These are phyloP conservation scores for Petrolisthes cinctipes DNA, from an alignment of 2,888 invertebrate genomes.

Conservation along the genomic window DNA sequence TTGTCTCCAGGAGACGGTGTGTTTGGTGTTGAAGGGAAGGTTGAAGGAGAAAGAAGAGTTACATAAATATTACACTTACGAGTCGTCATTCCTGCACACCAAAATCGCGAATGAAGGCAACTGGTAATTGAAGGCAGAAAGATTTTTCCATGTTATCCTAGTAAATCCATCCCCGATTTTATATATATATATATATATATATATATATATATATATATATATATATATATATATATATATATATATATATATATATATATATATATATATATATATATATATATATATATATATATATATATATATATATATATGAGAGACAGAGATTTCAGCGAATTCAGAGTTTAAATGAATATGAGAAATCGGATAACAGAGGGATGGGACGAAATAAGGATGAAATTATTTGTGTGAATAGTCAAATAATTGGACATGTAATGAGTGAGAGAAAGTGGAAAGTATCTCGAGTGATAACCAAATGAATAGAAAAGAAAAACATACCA, in stretches of 20 bases:
- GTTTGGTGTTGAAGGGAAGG: too few relatives aligned
- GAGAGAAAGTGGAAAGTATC: too few relatives aligned
- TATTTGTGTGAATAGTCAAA: too few relatives aligned
- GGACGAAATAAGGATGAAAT: too few relatives aligned
- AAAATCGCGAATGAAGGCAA: background rate
- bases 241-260: background rate
- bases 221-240: constrained; percentile 7
- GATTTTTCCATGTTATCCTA: background rate
- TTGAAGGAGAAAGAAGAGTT: too few relatives aligned
- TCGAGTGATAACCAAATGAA: too few relatives aligned
- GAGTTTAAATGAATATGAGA: background rate
- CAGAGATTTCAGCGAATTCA: background rate
- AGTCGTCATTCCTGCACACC: too few relatives aligned
- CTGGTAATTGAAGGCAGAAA: background rate
- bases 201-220: constrained; percentile 19
- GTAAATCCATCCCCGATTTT: background rate
- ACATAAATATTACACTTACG: too few relatives aligned
- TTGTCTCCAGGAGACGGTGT: too few relatives aligned
- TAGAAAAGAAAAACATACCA: too few relatives aligned
- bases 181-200: constrained; percentile 8
- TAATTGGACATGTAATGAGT: too few relatives aligned
- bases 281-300: constrained; percentile 8
- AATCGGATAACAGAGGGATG: background rate
- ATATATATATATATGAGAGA: background rate
- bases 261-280: constrained; percentile 16